A percentile compares a stretch with the other conserved stretches of the same genome.
phyloP scores from a whole-genome alignment of 1,140 invertebrate species.

The Phymastichus coffea region DNA sequence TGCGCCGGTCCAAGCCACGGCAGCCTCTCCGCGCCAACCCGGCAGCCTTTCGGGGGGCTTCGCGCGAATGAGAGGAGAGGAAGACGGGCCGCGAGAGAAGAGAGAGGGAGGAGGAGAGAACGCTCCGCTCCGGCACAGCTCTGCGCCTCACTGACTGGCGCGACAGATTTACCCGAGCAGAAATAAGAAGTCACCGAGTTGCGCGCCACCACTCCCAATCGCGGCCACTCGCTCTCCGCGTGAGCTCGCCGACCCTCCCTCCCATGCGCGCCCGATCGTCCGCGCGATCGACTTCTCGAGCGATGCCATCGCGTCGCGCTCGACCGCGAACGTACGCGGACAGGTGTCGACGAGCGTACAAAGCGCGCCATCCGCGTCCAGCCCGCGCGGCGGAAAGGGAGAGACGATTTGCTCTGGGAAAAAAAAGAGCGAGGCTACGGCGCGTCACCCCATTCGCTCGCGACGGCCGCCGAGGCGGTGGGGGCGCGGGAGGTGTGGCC shows the following conservation, averaged over 20 bases:
- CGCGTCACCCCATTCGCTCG: conserved; percentile 27
- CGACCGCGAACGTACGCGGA: conserved; percentile 15
- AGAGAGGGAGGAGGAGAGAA: not conserved
- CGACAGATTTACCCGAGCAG: conserved; percentile 58
- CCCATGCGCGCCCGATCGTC: conserved; percentile 4
- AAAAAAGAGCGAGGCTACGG: not conserved
- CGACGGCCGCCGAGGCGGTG: not conserved
- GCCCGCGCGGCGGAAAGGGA: not conserved
- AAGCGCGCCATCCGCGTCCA: not conserved
- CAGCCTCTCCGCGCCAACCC: not conserved
- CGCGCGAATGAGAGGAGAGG: not conserved
- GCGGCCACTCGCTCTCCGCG: conserved; percentile 32
- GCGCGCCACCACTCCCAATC: conserved; percentile 10
- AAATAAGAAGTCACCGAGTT: conserved; percentile 53
- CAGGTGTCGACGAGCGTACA: no score
- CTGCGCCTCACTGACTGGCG: conserved; percentile 53
- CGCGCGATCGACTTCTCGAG: not conserved
- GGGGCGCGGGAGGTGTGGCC: conserved; percentile 38
- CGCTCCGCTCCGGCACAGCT: conserved; percentile 46
- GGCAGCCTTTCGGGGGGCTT: not conserved
- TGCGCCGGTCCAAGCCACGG: not conserved
- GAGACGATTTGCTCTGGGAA: not conserved
- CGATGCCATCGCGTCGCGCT: not conserved
- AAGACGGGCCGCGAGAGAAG: no score
- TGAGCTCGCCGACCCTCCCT: not conserved